phyloP scores from a whole-genome alignment of 1,140 invertebrate genomes.

The Sycobia sp. region DNA sequence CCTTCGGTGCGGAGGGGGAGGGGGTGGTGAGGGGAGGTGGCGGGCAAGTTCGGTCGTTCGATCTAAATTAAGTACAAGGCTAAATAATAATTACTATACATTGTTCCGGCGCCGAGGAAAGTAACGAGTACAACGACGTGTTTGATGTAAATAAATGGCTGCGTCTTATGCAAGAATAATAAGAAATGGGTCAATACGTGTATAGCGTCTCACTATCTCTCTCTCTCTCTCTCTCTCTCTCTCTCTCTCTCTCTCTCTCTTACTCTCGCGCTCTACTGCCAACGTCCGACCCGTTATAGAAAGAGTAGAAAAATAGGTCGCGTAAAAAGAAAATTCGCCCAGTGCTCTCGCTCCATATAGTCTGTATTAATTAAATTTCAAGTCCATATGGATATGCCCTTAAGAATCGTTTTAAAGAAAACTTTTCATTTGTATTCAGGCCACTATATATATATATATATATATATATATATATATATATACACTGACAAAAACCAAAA shows the following conservation, averaged over 20 bases:
- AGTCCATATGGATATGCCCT: background rate
- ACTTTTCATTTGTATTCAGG: constrained; percentile 9
- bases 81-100: constrained; percentile 33
- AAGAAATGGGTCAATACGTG: constrained; percentile 28
- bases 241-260: too few relatives aligned
- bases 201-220: too few relatives aligned
- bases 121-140: constrained; percentile 22
- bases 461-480: too few relatives aligned
- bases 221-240: too few relatives aligned
- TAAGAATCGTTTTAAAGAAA: background rate
- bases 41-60: constrained; percentile 19
- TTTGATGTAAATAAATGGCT: constrained; percentile 29
- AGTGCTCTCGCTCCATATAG: background rate
- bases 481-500: too few relatives aligned
- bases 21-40: too few relatives aligned
- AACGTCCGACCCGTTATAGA: too few relatives aligned
- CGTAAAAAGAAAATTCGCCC: background rate
- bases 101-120: constrained; percentile 22
- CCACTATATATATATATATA: too few relatives aligned
- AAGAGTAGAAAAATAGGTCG: constrained; percentile 10
- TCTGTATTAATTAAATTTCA: constrained; percentile 14
- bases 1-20: too few relatives aligned
- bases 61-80: constrained; percentile 34
- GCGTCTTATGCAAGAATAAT: constrained; percentile 26
- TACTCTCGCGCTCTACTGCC: too few relatives aligned